Percentiles rank a stretch among this genome's conserved stretches.
Conservation (phyloP, 2,888 invertebrate genomes). For the Epinotia nisella region DNA sequence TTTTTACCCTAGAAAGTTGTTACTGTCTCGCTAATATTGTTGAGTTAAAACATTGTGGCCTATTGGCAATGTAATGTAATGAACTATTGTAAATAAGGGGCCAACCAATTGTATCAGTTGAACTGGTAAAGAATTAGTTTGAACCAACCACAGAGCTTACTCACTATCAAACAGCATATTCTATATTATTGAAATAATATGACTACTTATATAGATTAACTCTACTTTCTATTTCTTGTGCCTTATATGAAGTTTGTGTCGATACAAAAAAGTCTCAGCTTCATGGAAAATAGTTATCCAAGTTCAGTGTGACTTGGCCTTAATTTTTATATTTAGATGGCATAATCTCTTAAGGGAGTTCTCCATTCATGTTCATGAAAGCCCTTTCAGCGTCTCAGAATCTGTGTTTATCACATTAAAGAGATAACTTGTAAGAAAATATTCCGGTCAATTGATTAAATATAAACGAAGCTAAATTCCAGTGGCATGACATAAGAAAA, state of each 20-base stretch:
- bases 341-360: neutral
- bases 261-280: neutral
- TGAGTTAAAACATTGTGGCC: too few relatives aligned
- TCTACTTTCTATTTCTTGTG: too few relatives aligned
- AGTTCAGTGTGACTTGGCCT: neutral
- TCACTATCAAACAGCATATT: too few relatives aligned
- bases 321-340: neutral
- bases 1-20: too few relatives aligned
- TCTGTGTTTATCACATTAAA: neutral
- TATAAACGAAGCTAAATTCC: neutral
- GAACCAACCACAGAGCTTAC: too few relatives aligned
- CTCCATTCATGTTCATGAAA: conserved; percentile 4
- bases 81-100: too few relatives aligned
- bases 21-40: too few relatives aligned
- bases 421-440: neutral
- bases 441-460: neutral
- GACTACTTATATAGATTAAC: too few relatives aligned
- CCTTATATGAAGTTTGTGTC: neutral
- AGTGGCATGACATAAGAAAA: neutral
- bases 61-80: too few relatives aligned
- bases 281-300: neutral
- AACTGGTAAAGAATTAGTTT: too few relatives aligned
- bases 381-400: neutral
- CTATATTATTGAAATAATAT: too few relatives aligned
- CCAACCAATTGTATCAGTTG: too few relatives aligned